Evolutionary conservation across 2,888 invertebrate genomes (phyloP), one percentile per base, ranked within the genome.

Genomic region (Spilarctia lutea): DNA sequence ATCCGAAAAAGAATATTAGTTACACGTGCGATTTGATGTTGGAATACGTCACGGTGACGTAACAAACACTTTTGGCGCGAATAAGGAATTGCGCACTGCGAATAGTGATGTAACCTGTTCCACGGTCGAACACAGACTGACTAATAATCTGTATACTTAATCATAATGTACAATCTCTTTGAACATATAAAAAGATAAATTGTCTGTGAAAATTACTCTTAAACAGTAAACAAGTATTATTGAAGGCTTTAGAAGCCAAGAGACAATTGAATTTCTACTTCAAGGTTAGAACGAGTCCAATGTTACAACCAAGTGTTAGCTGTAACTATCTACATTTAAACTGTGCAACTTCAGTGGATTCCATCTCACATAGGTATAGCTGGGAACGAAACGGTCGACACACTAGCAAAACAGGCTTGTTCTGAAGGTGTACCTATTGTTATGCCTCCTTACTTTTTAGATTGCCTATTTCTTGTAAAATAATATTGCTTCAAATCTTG

Each of bases 31-130:
- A 63, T 70, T 60, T 56, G n/a, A 7, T n/a, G 35, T 42, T 39
- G 10, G 24, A n/a, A 70, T 30, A 33, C 80, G 81, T 81, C 85
- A 81, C 72, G 24, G 42, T 81, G 81, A 85, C 80, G 84, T 80
- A 68, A 72, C 6, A 10, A 69, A 63, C 56, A 67, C 56, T 79
- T 81, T 80, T 83, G 79, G 81, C 85, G 80, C 77, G 71, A 77
- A 78, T 69, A n/a, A 78, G 80, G 79, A 81, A 77, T 69, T 75
- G 2, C 18, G 48, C 6, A 42, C 18, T 56, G n/a, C 48, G n/a
- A 52, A 69, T 52, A 68, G 63, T 78, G 67, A 76, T 65, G 73
- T 76, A 80, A 77, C 69, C 39, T 42, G 45, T 75, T 71, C 60
- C 42, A 71, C 68, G 65, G 65, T 68, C 39, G 75, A 71, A 48